Conservation (phyloP, 2,888 invertebrate genomes). For the Chrysodeixis includens region DNA sequence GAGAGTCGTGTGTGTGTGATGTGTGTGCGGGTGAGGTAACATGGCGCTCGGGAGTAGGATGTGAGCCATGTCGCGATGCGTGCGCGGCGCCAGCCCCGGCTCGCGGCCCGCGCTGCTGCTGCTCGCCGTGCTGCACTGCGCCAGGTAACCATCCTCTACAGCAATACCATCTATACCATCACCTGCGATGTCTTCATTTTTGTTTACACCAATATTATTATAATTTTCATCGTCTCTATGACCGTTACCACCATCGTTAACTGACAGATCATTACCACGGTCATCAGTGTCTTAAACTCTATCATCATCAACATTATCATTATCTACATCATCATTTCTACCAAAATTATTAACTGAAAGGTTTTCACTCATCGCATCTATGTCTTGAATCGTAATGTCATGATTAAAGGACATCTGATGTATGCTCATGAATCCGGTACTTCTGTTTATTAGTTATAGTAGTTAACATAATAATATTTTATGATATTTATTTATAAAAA, state of each 20-base stretch:
- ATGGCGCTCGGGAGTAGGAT: conserved; percentile 71
- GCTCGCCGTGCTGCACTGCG: conserved; percentile 70
- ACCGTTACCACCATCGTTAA: too few relatives aligned
- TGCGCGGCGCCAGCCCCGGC: conserved; percentile 74
- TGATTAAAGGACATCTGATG: too few relatives aligned
- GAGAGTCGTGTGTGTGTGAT: conserved; percentile 53
- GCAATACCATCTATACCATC: neutral
- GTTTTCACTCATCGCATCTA: too few relatives aligned
- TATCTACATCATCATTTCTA: too few relatives aligned
- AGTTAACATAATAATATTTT: too few relatives aligned
- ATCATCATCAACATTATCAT: neutral
- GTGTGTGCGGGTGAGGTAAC: conserved; percentile 68
- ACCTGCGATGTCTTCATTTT: neutral
- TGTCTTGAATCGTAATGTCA: too few relatives aligned
- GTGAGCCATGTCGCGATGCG: conserved; percentile 85
- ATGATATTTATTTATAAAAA: too few relatives aligned
- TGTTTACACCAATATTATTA: neutral
- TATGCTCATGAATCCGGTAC: too few relatives aligned
- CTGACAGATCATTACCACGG: too few relatives aligned
- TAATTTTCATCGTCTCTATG: neutral
- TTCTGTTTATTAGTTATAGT: too few relatives aligned
- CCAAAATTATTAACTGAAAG: too few relatives aligned
- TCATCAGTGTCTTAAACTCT: neutral
- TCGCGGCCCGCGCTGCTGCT: conserved; percentile 51
- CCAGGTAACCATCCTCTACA: conserved; percentile 64